A percentile compares a stretch with the other conserved stretches of the same genome.
These are phyloP conservation scores for Rhabdophis nuchalis DNA, from an alignment of 2,797 vertebrate species.

Conservation along the genomic window DNA sequence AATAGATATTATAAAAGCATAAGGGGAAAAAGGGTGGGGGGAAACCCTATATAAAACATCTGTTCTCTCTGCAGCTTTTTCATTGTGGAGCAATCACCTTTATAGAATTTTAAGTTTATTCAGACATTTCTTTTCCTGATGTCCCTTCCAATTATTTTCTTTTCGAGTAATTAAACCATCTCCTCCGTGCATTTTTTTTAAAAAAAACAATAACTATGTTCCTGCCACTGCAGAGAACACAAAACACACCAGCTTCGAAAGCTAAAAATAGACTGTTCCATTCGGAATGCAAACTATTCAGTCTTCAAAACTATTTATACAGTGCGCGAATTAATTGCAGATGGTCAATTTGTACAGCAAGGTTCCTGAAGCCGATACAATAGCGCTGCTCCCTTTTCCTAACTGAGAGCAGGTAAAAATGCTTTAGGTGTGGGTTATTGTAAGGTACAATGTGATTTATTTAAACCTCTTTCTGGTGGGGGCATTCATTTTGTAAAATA, in stretches of 20 bases:
- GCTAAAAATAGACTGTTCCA: constrained; percentile 70
- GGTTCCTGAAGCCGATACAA: constrained; percentile 53
- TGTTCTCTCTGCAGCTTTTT: background rate
- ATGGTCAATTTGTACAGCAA: constrained; percentile 59
- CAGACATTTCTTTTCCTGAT: constrained; percentile 57
- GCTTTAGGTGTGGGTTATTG: constrained; percentile 19
- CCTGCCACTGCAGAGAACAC: constrained; percentile 72
- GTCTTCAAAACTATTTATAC: constrained; percentile 59
- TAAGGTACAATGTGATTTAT: background rate
- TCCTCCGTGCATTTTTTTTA: background rate
- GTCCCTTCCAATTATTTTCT: constrained; percentile 71
- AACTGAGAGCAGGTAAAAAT: constrained; percentile 19
- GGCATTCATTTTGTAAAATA: constrained; percentile 9
- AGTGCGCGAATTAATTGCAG: constrained; percentile 63
- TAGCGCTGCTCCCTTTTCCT: constrained; percentile 31
- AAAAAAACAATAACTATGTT: constrained; percentile 64
- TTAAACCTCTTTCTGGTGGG: background rate
- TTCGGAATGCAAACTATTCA: constrained; percentile 64
- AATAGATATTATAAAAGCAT: background rate
- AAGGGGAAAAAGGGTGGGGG: background rate
- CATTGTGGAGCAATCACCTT: constrained; percentile 43
- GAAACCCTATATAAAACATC: background rate
- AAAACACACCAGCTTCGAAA: constrained; percentile 66
- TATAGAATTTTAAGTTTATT: constrained; percentile 52
- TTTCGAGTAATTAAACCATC: constrained; percentile 70